These are phyloP conservation scores for Ianthella basta DNA, from an alignment of 37 sponge, comb jelly and placozoan genomes.

Conservation along the genomic window DNA sequence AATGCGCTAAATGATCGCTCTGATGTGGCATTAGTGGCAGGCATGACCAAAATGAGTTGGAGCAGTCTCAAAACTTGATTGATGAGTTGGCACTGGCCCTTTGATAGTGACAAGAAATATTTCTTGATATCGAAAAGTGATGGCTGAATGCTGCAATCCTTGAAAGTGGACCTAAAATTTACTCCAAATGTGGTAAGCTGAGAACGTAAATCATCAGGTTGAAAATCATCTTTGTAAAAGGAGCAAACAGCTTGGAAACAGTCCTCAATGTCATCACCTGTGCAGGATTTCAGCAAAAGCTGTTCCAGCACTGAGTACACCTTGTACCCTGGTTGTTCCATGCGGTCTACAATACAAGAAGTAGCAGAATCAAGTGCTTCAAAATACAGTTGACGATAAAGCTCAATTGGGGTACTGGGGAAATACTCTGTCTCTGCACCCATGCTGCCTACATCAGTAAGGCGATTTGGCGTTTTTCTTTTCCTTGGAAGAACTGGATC, in stretches of 20 bases:
- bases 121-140: too few relatives aligned
- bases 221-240: conserved; percentile 23
- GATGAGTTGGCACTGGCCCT: too few relatives aligned
- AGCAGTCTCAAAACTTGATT: too few relatives aligned
- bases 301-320: neutral
- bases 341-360: neutral
- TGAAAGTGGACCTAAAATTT: neutral
- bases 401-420: neutral
- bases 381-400: neutral
- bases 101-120: too few relatives aligned
- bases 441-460: too few relatives aligned
- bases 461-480: neutral
- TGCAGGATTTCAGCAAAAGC: neutral
- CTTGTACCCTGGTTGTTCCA: neutral
- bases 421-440: neutral
- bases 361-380: neutral
- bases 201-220: neutral
- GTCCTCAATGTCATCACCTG: too few relatives aligned
- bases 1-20: neutral
- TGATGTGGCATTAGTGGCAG: neutral
- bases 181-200: neutral
- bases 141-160: too few relatives aligned
- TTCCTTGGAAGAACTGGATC: neutral
- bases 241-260: neutral
- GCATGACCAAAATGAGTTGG: conserved; percentile 3